Percentiles rank a stretch among this genome's conserved stretches.
These are phyloP conservation scores for Bombus huntii DNA, from an alignment of 1,140 invertebrate genomes.

Conservation along the genomic window DNA sequence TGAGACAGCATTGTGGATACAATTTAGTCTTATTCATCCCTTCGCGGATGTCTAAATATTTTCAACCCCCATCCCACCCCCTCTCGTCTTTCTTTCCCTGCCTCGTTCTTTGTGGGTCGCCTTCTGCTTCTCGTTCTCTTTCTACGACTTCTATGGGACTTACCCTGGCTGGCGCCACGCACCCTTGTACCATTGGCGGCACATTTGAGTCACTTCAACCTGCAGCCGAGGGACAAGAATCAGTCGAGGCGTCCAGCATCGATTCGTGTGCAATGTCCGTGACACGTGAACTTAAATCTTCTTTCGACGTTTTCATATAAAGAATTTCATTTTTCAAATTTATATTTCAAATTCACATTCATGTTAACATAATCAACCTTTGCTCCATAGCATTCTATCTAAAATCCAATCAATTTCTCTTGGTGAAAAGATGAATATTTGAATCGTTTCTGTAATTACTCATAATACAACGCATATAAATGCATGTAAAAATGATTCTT, in stretches of 20 bases:
- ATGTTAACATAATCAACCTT: too few relatives aligned
- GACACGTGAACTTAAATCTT: not conserved
- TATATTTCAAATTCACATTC: too few relatives aligned
- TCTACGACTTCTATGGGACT: conserved; percentile 34
- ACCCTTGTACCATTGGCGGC: not conserved
- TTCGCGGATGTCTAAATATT: conserved; percentile 82
- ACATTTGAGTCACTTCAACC: conserved; percentile 26
- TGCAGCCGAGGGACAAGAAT: conserved; percentile 2
- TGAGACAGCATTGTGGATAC: conserved; percentile 82
- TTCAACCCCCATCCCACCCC: conserved; percentile 73
- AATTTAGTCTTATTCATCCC: conserved; percentile 83
- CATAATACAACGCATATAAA: too few relatives aligned
- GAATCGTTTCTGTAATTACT: too few relatives aligned
- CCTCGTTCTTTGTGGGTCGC: conserved; percentile 16
- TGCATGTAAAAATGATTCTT: too few relatives aligned
- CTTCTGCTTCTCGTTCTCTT: conserved; percentile 27
- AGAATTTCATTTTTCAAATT: not conserved
- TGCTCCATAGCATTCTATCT: too few relatives aligned
- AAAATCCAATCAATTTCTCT: too few relatives aligned
- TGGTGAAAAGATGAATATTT: too few relatives aligned
- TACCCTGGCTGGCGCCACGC: conserved; percentile 17
- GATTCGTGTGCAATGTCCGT: not conserved
- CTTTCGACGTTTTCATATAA: not conserved
- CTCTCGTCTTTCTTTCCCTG: conserved; percentile 46
- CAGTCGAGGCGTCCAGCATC: not conserved